phyloP scores from a whole-genome alignment of 2,113 vertebrate species.

The Dasypus novemcinctus region DNA sequence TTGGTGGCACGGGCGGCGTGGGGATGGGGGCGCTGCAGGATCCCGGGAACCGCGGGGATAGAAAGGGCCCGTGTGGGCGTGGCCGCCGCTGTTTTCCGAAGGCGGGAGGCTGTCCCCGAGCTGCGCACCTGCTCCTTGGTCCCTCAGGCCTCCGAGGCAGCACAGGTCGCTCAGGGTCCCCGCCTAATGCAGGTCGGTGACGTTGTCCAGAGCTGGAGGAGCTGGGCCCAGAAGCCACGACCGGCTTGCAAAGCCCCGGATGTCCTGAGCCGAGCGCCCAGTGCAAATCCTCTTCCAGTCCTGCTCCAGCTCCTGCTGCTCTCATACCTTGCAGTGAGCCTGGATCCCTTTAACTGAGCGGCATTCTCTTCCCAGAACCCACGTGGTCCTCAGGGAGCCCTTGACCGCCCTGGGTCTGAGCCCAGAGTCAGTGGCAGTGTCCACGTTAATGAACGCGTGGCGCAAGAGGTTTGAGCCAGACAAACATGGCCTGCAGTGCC shows the following conservation, averaged over 20 bases:
- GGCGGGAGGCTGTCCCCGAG: not conserved
- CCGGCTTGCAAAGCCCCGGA: not conserved
- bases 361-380: not conserved
- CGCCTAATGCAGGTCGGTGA: not conserved
- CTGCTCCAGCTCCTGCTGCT: not conserved
- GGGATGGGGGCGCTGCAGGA: not conserved
- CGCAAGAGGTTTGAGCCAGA: not conserved
- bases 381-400: not conserved
- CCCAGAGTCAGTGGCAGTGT: not conserved
- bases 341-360: not conserved
- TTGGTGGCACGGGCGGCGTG: not conserved
- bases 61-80: not conserved
- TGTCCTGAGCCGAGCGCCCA: not conserved
- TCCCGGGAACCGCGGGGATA: not conserved
- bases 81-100: not conserved
- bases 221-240: not conserved
- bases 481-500: not conserved
- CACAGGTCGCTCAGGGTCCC: fast-evolving
- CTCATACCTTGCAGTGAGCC: not conserved
- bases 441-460: not conserved
- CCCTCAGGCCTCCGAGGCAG: not conserved
- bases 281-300: not conserved
- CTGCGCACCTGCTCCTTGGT: not conserved
- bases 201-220: not conserved
- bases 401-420: not conserved